phyloP scores from a whole-genome alignment of 2,888 invertebrate species.

The Pogonocherus hispidulus region DNA sequence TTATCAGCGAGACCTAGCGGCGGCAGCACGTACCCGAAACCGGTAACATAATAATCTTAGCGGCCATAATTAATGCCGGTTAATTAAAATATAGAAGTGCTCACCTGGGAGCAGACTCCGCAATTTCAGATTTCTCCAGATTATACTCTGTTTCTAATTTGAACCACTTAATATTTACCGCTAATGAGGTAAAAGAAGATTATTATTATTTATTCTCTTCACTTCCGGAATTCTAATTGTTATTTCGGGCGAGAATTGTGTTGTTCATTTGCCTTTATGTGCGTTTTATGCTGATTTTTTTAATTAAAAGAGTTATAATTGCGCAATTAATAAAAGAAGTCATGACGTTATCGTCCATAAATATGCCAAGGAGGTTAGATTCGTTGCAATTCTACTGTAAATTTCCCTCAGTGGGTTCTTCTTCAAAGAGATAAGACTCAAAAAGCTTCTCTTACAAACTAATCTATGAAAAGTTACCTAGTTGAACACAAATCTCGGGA shows the following conservation, averaged over 20 bases:
- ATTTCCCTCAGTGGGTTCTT: conserved; percentile 25
- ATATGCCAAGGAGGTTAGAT: conserved; percentile 43
- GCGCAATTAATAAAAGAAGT: conserved; percentile 60
- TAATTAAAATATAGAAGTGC: conserved; percentile 67
- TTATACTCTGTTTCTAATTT: conserved; percentile 64
- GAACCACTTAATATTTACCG: conserved; percentile 64
- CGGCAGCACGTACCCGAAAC: conserved; percentile 51
- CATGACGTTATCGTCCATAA: conserved; percentile 54
- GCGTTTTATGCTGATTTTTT: conserved; percentile 61
- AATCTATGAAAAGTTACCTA: conserved; percentile 17
- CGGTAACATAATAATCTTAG: conserved; percentile 60
- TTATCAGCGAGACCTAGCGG: conserved; percentile 34
- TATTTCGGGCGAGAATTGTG: conserved; percentile 61
- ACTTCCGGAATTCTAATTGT: conserved; percentile 63
- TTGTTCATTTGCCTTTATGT: conserved; percentile 59
- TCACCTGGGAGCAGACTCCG: conserved; percentile 63
- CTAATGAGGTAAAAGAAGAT: conserved; percentile 64
- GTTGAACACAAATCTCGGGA: conserved; percentile 7
- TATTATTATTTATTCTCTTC: conserved; percentile 65
- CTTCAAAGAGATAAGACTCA: conserved; percentile 25
- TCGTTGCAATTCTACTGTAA: conserved; percentile 9
- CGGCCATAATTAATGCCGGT: conserved; percentile 64
- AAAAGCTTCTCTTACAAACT: conserved; percentile 15
- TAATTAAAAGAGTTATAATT: conserved; percentile 63
- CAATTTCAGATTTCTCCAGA: conserved; percentile 63